Evolutionary conservation across 2,113 vertebrate species (phyloP).

Genomic region (Hippocampus guttulatus): DNA sequence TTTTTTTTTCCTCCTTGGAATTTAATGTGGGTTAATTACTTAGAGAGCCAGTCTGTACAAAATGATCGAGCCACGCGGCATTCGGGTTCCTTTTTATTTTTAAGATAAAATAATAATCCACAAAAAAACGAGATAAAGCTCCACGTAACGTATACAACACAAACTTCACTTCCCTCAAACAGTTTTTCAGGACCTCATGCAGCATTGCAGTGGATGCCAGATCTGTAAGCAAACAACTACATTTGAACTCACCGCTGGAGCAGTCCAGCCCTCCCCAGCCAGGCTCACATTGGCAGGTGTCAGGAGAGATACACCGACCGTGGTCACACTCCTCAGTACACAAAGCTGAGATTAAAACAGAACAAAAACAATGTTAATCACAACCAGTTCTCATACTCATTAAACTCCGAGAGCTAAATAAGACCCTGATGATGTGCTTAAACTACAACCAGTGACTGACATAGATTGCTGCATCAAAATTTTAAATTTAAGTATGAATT

Average conservation of each 20-base stretch:
- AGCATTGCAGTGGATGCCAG: not conserved
- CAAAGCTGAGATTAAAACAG: slow-evolving; percentile 68
- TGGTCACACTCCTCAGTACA: slow-evolving; percentile 89
- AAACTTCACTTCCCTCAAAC: not conserved
- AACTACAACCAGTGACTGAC: not conserved
- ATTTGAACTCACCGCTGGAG: slow-evolving; percentile 83
- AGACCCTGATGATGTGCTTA: not conserved
- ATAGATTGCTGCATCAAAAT: not conserved
- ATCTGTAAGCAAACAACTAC: not conserved
- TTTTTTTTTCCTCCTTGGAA: not conserved
- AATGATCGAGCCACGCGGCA: not conserved
- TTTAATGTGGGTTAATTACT: not conserved
- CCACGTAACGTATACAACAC: not conserved
- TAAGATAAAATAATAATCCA: too few relatives aligned
- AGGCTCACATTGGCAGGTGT: slow-evolving; percentile 89
- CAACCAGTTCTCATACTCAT: not conserved
- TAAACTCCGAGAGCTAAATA: not conserved
- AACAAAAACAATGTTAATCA: not conserved
- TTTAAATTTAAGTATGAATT: too few relatives aligned
- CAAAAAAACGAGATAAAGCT: not conserved
- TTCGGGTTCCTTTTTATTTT: not conserved
- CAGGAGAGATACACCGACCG: slow-evolving; percentile 86
- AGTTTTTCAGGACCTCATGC: not conserved
- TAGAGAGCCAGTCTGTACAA: not conserved
- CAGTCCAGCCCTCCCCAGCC: slow-evolving; percentile 92